Evolutionary conservation across 2,797 vertebrate species (phyloP).

Genomic region (Diplodus puntazzo): DNA sequence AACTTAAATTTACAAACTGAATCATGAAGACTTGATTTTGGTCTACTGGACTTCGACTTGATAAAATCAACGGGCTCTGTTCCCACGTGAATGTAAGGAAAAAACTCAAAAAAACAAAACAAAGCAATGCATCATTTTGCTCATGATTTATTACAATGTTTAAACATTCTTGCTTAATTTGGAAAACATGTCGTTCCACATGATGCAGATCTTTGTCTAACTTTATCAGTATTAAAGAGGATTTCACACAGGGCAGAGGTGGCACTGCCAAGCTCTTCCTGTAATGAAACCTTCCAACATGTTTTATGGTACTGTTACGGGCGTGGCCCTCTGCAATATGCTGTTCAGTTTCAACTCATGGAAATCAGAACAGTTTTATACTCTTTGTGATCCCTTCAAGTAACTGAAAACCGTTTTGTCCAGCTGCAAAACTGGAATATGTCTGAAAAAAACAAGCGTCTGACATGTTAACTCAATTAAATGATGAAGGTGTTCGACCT

Average conservation of each 20-base stretch:
- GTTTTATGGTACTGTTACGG: neutral
- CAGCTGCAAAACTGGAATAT: neutral
- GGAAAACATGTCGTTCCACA: neutral
- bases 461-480: too few species aligned
- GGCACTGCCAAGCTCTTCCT: neutral
- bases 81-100: neutral
- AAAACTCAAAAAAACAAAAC: neutral
- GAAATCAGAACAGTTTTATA: neutral
- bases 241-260: neutral
- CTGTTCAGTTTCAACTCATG: slow-evolving; percentile 19
- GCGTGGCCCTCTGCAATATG: slow-evolving; percentile 7
- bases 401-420: neutral
- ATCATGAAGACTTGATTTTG: neutral
- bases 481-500: too few species aligned
- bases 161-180: neutral
- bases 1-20: neutral
- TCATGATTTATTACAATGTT: slow-evolving; percentile 8
- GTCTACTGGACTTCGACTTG: too few species aligned
- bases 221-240: neutral
- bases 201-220: neutral
- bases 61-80: neutral
- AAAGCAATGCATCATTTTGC: too few species aligned
- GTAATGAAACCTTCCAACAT: neutral
- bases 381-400: neutral
- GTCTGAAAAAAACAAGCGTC: too few species aligned